Base-by-base conservation (phyloP, 2,888 invertebrate species). In the Parnassius smintheus region DNA sequence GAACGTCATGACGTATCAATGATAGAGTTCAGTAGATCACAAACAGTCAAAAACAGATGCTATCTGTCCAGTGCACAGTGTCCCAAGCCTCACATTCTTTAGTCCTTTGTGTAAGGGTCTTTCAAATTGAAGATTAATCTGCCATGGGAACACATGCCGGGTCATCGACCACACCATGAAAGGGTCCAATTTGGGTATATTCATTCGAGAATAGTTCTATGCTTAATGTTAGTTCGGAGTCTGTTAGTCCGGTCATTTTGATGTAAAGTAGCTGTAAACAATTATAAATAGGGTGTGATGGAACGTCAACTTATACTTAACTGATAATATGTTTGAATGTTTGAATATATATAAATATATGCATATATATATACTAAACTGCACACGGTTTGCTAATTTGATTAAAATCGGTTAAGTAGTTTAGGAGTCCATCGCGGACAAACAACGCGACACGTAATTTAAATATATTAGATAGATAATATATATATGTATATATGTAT, bases 41-140 rank as follows among this genome's bases (percentile, higher is more conserved):
- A 54, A 58, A 59, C 54, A 57, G 49, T 53, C 49, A 59, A 64
- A 64, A 62, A 65, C 65, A 67, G 69, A 69, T 68, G 55, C 60
- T 68, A 70, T 70, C 69, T 66, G 41, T 49, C 49, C 12, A 44
- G 22, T 42, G 58, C 44, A 56, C 48, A 50, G 42, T 53, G 53
- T 54, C 55, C 49, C 49, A 54, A n/a, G 52, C 58, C 54, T 62
- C 67, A 57, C 65, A 65, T 68, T 65, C 66, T 65, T 64, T 63
- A 57, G 64, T 52, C 66, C 69, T 72, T 72, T 71, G 71, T 72
- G 71, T 69, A 70, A 68, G 60, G 63, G 68, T 70, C 68, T 72
- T 81, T 80, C 75, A 81, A 80, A 83, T 82, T 77, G 76, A 75
- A 85, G 81, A 86, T 83, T 84, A 85, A 84, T 84, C 79, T 81